These are phyloP conservation scores for Pterocles gutturalis DNA, from an alignment of 2,113 vertebrate genomes.

Conservation along the genomic window DNA sequence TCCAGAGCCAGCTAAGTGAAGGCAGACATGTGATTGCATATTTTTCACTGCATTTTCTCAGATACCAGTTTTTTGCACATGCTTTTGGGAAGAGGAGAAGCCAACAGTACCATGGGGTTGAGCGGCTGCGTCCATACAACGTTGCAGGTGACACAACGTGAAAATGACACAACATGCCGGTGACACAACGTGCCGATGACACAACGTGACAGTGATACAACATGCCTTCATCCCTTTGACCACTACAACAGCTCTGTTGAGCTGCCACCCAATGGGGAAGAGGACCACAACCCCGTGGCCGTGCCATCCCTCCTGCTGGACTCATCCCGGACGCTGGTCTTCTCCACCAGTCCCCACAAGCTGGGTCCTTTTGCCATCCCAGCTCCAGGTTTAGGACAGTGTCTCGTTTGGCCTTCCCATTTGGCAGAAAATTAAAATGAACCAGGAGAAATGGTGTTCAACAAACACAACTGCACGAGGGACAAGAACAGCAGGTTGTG, in stretches of 20 bases:
- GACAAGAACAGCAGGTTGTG: not conserved
- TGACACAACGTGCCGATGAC: no score
- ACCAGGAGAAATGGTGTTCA: not conserved
- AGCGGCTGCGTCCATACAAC: rapidly evolving
- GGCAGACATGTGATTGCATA: rapidly evolving
- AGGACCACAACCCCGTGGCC: rapidly evolving
- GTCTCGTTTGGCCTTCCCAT: not conserved
- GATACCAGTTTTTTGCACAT: not conserved
- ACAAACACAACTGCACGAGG: not conserved
- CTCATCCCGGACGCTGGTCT: rapidly evolving
- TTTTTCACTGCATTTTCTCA: not conserved
- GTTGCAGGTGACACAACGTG: rapidly evolving
- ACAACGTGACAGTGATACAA: not conserved
- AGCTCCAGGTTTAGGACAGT: not conserved
- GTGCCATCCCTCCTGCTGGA: rapidly evolving
- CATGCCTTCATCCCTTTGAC: rapidly evolving
- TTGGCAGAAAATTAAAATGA: not conserved
- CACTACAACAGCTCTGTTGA: not conserved
- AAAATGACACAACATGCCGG: no score
- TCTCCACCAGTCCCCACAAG: not conserved
- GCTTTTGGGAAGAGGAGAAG: not conserved
- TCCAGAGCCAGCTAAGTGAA: not conserved
- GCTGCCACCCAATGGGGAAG: not conserved
- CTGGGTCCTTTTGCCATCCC: not conserved
- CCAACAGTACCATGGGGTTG: rapidly evolving